These are phyloP conservation scores for Rhea americana DNA, from an alignment of 2,113 vertebrate genomes.

Conservation along the genomic window DNA sequence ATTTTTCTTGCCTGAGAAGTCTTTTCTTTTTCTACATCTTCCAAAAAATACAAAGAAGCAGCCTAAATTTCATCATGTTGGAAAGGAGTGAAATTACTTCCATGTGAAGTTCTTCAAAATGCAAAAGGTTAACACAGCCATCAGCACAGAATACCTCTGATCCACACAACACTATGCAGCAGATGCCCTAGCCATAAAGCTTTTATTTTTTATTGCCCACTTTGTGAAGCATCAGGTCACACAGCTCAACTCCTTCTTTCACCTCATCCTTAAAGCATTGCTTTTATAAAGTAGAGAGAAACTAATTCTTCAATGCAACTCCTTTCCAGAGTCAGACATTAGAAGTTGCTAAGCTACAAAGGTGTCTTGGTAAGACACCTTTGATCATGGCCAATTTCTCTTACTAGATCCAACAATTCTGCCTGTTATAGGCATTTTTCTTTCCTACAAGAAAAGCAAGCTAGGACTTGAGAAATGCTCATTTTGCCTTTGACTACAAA, in stretches of 20 bases:
- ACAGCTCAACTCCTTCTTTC: neutral
- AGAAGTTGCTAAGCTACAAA: neutral
- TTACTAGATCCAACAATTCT: neutral
- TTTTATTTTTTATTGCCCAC: neutral
- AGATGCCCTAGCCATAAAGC: neutral
- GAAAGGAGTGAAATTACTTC: neutral
- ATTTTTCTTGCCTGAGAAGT: neutral
- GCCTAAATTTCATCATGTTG: neutral
- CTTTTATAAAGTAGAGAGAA: neutral
- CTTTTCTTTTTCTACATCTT: neutral
- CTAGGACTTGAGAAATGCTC: neutral
- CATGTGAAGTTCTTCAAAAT: neutral
- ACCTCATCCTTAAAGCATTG: neutral
- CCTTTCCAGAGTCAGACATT: neutral
- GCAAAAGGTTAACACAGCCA: neutral
- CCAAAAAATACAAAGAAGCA: neutral
- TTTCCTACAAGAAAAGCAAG: neutral
- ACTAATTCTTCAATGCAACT: neutral
- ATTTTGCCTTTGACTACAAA: neutral
- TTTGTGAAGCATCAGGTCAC: neutral
- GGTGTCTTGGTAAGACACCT: neutral
- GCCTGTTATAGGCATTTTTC: neutral
- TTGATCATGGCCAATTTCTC: neutral
- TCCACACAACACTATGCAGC: accelerated
- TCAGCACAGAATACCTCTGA: neutral